Evolutionary conservation across 1,140 invertebrate genomes (phyloP), one percentile per base, ranked within the genome.

Genomic region (Anoplolepis gracilipes): DNA sequence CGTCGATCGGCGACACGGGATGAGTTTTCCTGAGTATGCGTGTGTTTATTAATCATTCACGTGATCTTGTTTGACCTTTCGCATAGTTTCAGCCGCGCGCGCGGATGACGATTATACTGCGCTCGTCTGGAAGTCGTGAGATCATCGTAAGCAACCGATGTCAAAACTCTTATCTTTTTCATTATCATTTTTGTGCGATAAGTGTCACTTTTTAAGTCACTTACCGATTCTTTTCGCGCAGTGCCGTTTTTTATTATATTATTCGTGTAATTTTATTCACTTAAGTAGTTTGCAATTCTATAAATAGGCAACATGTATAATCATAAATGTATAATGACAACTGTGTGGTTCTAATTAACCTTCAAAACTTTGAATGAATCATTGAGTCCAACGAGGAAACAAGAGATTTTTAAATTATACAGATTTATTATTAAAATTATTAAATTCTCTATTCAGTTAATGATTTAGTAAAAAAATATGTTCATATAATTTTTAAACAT

Each of bases 1-100:
- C 30, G 46, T 5, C 76, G 62, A 79, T 70, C 78, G 67, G 36
- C 25, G 25, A 59, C 36, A 49, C 7, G 2, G 36, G 25, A 36
- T 19, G 25, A n/a, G n/a, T 22, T 19, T 64, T 59, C n/a, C 22
- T n/a, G 42, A 19, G 42, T 33, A 46, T 33, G 59, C 61, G 61
- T 5, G 70, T 19, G 16, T 33, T 42, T n/a, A 69, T 42, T 61
- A 59, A 82, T 82, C 39, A 25, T 42, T 73, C 78, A 46, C 78
- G 78, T 82, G 55, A 82, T 59, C 46, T 1, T 53, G 67, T 33
- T 28, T 46, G 25, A 59, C 53, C 53, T 69, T 22, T 30, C 25
- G 22, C 25, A 36, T 53, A 61, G 67, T 82, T 59, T 6, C 67
- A 33, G 25, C 25, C 67, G 39, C 36, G 49, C 19, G 22, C 53